Percentiles rank a stretch among this genome's conserved stretches.
Conservation (phyloP, 2,797 vertebrate genomes). For the Xyrichtys novacula region DNA sequence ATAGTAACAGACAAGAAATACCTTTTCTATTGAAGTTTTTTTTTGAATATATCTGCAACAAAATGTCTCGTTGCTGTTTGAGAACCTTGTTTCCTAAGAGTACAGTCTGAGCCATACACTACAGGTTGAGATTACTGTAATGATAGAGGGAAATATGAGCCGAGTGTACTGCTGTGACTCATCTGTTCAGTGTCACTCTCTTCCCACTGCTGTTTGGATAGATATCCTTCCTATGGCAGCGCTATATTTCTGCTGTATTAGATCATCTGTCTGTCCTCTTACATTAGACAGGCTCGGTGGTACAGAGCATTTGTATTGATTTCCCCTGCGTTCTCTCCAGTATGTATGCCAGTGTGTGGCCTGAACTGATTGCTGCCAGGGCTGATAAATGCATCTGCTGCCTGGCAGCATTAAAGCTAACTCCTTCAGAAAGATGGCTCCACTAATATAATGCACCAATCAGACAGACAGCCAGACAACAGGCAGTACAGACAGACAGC, state of each 20-base stretch:
- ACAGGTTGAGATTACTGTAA: slow-evolving; percentile 54
- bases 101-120: slow-evolving; percentile 18
- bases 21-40: background rate
- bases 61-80: background rate
- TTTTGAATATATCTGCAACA: background rate
- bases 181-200: slow-evolving; percentile 53
- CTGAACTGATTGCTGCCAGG: slow-evolving; percentile 58
- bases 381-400: slow-evolving; percentile 60
- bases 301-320: slow-evolving; percentile 50
- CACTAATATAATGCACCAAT: slow-evolving; percentile 59
- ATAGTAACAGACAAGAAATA: background rate
- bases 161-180: slow-evolving; percentile 65
- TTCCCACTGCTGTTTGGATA: slow-evolving; percentile 37
- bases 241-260: slow-evolving; percentile 49
- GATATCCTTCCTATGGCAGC: slow-evolving; percentile 42
- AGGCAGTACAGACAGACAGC: slow-evolving; percentile 68
- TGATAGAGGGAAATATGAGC: slow-evolving; percentile 52
- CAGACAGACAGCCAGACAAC: slow-evolving; percentile 64
- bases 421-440: slow-evolving; percentile 53
- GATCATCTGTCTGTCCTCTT: slow-evolving; percentile 53
- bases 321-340: slow-evolving; percentile 35
- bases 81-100: slow-evolving; percentile 18
- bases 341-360: slow-evolving; percentile 48
- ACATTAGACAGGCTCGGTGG: slow-evolving; percentile 36
- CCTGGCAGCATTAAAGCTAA: slow-evolving; percentile 52